Percentiles rank a stretch among this genome's conserved stretches.
Conservation (phyloP, 2,797 vertebrate genomes). For the Apogon talboti region DNA sequence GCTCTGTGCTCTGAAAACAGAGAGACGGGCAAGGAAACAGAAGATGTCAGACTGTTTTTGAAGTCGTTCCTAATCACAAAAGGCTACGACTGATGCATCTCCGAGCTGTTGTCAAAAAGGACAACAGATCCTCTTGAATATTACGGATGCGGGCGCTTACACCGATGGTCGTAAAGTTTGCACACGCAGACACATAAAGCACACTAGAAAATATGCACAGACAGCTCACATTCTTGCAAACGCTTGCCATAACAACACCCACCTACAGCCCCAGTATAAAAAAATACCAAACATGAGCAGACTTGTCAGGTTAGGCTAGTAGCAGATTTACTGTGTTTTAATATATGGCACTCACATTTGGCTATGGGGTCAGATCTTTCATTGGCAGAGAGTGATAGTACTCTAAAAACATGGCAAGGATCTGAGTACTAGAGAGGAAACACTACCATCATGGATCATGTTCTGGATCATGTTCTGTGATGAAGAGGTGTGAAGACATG, state of each 20-base stretch:
- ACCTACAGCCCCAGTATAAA: slow-evolving; percentile 18
- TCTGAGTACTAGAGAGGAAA: neutral
- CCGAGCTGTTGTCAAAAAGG: neutral
- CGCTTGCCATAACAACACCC: slow-evolving; percentile 41
- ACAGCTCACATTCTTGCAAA: slow-evolving; percentile 29
- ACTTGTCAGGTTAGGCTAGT: slow-evolving; percentile 46
- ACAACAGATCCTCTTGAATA: neutral
- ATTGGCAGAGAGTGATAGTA: neutral
- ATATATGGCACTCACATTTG: neutral
- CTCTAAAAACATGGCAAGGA: neutral
- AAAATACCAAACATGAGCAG: slow-evolving; percentile 62
- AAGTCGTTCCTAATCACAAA: neutral
- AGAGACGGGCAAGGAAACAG: slow-evolving; percentile 5
- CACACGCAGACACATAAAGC: neutral
- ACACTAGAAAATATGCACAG: slow-evolving; percentile 13
- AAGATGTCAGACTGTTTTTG: neutral
- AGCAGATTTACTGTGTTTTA: neutral
- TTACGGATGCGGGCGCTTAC: neutral
- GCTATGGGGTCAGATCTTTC: too few species aligned
- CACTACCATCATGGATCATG: neutral
- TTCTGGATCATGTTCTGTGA: neutral
- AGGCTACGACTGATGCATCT: neutral
- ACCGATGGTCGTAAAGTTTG: neutral
- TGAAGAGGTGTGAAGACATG: neutral
- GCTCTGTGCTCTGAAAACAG: slow-evolving; percentile 87